phyloP scores from a whole-genome alignment of 2,113 vertebrate species.

The Petrocephalus microphthalmus region DNA sequence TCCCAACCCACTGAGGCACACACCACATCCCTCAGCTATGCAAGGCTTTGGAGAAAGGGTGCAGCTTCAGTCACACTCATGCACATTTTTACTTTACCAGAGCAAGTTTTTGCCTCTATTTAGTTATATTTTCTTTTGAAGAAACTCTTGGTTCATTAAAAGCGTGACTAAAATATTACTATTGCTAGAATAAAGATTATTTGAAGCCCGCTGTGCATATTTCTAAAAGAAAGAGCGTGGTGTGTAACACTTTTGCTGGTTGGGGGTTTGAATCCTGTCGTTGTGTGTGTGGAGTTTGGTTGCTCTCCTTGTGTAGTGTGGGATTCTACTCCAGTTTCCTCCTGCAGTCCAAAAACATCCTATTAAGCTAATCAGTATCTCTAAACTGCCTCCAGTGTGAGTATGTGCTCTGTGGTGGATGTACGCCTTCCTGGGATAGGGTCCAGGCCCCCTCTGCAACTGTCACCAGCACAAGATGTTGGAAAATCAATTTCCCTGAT shows the following conservation, averaged over 20 bases:
- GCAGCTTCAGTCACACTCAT: too few species aligned
- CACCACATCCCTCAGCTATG: too few species aligned
- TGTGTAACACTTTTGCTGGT: neutral
- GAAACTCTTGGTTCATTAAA: too few species aligned
- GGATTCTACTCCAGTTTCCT: neutral
- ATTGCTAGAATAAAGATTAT: neutral
- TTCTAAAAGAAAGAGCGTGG: neutral
- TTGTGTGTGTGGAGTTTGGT: neutral
- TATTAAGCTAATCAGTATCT: neutral
- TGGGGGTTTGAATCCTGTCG: neutral
- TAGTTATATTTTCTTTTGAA: too few species aligned
- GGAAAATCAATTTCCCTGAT: neutral
- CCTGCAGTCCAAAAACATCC: neutral
- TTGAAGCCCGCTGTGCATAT: neutral
- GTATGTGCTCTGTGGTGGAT: neutral
- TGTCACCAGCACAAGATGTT: neutral
- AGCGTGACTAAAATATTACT: neutral
- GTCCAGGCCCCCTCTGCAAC: neutral
- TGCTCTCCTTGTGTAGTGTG: neutral
- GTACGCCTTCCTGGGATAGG: neutral
- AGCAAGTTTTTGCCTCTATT: too few species aligned
- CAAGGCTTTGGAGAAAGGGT: too few species aligned
- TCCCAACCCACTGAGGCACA: neutral
- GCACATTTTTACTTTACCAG: too few species aligned
- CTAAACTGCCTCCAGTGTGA: neutral